These are phyloP conservation scores for Nysson spinosus DNA, from an alignment of 2,888 invertebrate species.

Conservation along the genomic window DNA sequence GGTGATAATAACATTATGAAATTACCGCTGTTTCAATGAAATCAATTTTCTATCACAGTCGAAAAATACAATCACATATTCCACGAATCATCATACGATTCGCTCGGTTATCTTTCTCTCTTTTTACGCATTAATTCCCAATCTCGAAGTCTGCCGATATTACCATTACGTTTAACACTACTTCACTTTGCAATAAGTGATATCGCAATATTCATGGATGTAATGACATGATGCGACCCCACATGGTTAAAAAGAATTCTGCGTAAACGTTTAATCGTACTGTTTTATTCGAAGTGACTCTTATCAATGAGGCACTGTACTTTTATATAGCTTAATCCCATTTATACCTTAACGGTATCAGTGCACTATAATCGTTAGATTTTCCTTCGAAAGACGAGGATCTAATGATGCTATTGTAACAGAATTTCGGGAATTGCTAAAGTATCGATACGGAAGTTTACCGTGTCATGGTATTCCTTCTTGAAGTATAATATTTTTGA, in stretches of 20 bases:
- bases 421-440: too few relatives aligned
- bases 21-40: conserved; percentile 2
- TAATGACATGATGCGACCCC: not conserved
- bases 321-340: too few relatives aligned
- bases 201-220: conserved; percentile 6
- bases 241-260: conserved; percentile 11
- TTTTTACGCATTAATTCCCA: not conserved
- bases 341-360: too few relatives aligned
- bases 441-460: too few relatives aligned
- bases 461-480: too few relatives aligned
- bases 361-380: too few relatives aligned
- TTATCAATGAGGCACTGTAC: too few relatives aligned
- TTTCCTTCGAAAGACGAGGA: too few relatives aligned
- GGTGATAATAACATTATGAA: not conserved
- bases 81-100: not conserved
- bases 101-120: not conserved
- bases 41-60: conserved; percentile 12
- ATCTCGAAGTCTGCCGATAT: not conserved
- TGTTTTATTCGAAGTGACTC: conserved; percentile 1
- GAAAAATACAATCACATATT: not conserved
- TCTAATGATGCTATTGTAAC: too few relatives aligned
- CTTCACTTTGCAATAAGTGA: not conserved
- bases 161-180: conserved; percentile 4
- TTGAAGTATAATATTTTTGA: too few relatives aligned
- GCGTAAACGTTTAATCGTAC: not conserved